Conservation (phyloP, 2,888 invertebrate species). For the Apodemia zela region DNA sequence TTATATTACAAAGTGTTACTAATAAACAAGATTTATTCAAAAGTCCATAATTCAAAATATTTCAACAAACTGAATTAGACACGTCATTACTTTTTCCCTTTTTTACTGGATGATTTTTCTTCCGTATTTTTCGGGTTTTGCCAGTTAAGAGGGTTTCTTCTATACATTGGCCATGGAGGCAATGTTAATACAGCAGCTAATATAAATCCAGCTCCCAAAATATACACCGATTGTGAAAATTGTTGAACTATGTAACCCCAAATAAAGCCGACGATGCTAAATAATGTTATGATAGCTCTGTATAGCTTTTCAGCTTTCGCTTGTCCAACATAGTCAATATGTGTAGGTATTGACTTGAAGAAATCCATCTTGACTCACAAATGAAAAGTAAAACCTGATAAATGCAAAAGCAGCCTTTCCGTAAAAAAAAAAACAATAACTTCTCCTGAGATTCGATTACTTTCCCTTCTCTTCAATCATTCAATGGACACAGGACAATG, state of each 20-base stretch:
- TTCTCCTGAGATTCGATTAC: too few species aligned
- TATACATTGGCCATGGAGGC: conserved; percentile 98
- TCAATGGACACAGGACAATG: too few species aligned
- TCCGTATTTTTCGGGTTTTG: conserved; percentile 84
- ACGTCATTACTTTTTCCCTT: conserved; percentile 67
- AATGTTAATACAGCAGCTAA: conserved; percentile 92
- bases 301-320: conserved; percentile 93
- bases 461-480: too few species aligned
- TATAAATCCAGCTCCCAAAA: conserved; percentile 93
- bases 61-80: conserved; percentile 27
- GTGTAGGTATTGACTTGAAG: conserved; percentile 72
- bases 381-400: conserved; percentile 1
- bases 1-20: conserved; percentile 16
- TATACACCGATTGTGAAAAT: conserved; percentile 96
- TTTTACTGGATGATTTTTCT: conserved; percentile 71
- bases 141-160: conserved; percentile 93
- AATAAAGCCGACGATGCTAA: conserved; percentile 93
- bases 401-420: background rate
- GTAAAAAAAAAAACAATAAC: background rate
- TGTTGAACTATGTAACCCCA: conserved; percentile 97
- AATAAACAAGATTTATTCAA: conserved; percentile 30
- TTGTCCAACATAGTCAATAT: conserved; percentile 92
- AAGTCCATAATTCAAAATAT: conserved; percentile 22
- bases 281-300: conserved; percentile 92
- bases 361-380: conserved; percentile 55